These are phyloP conservation scores for Agonopterix heracliana DNA, from an alignment of 2,888 invertebrate genomes.

Conservation along the genomic window DNA sequence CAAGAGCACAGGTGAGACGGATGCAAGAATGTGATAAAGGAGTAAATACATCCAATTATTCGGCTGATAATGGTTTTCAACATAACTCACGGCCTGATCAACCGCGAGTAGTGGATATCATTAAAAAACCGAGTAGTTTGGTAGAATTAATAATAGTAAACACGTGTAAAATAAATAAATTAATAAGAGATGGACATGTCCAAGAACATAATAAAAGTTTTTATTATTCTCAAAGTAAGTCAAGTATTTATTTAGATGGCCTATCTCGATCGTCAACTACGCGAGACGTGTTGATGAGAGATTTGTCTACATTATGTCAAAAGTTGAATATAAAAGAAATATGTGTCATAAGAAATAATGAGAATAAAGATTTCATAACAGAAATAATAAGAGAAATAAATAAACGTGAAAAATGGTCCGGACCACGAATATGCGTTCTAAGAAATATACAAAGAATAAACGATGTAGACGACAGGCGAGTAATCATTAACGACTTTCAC, in stretches of 20 bases:
- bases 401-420: background rate
- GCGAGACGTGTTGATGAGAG: conserved; percentile 6
- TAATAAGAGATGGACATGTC: background rate
- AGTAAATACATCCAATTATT: background rate
- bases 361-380: too few relatives aligned
- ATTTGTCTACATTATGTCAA: conserved; percentile 5
- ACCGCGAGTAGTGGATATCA: conserved; percentile 1
- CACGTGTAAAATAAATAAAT: background rate
- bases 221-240: background rate
- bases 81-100: conserved; percentile 2
- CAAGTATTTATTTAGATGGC: background rate
- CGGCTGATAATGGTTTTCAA: background rate
- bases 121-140: background rate
- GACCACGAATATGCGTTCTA: background rate
- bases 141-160: background rate
- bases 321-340: conserved; percentile 3
- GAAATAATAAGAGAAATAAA: conserved; percentile 2
- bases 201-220: background rate
- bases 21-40: too few relatives aligned
- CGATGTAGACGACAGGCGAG: conserved; percentile 5
- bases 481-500: too few relatives aligned
- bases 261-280: background rate
- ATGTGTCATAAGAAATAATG: conserved; percentile 8
- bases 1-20: conserved; percentile 8
- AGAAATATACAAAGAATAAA: background rate